Conservation (phyloP, 2,113 vertebrate species). For the Ceratotherium simum region DNA sequence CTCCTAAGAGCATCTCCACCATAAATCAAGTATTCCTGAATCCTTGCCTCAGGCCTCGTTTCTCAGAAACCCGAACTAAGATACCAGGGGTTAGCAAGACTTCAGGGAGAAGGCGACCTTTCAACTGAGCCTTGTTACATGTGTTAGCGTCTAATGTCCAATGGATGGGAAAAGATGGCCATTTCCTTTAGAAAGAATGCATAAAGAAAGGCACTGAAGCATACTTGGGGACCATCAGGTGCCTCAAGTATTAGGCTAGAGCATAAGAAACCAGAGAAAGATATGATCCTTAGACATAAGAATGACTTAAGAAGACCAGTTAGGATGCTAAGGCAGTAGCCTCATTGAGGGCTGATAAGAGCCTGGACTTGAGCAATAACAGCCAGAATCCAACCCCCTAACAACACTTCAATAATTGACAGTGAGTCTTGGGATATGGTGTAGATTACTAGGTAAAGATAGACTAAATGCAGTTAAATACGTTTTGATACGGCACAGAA, state of each 20-base stretch:
- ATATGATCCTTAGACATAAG: background rate
- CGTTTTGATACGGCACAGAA: background rate
- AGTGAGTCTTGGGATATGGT: background rate
- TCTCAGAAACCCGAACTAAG: background rate
- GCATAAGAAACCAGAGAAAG: background rate
- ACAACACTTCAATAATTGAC: background rate
- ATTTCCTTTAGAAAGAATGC: background rate
- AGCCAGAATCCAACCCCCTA: background rate
- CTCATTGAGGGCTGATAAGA: background rate
- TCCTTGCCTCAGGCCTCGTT: background rate
- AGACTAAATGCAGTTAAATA: background rate
- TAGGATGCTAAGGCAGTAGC: background rate
- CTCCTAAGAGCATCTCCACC: background rate
- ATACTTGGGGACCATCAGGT: background rate
- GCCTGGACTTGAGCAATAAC: background rate
- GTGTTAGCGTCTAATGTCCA: background rate
- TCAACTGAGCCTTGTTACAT: background rate
- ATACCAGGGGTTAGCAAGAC: background rate
- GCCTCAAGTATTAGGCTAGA: background rate
- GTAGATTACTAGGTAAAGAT: background rate
- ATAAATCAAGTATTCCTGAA: background rate
- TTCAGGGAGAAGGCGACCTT: background rate
- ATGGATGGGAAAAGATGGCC: background rate
- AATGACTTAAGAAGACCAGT: background rate
- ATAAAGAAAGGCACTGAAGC: background rate